Conservation (phyloP, 2,113 vertebrate species). For the Urocynchramus pylzowi region DNA sequence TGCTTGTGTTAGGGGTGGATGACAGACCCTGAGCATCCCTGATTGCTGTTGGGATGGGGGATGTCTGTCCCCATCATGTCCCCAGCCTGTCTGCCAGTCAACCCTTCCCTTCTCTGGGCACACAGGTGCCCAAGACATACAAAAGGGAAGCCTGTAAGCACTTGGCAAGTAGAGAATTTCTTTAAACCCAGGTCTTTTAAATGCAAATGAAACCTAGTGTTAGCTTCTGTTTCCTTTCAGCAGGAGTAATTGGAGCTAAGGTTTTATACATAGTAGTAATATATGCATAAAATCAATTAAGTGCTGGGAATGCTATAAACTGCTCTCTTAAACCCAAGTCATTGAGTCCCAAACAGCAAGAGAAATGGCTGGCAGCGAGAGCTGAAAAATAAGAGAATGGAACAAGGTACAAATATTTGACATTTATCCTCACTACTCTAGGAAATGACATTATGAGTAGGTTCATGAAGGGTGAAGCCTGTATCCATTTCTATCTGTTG, state of each 20-base stretch:
- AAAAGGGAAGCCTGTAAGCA: neutral
- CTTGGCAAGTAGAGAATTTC: neutral
- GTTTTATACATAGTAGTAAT: neutral
- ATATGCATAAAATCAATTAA: neutral
- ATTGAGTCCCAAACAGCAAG: neutral
- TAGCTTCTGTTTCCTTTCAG: neutral
- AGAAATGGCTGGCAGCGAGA: neutral
- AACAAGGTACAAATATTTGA: neutral
- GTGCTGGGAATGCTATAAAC: neutral
- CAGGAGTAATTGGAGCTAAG: slow-evolving; percentile 6
- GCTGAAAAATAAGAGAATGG: neutral
- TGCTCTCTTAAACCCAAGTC: neutral
- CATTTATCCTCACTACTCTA: neutral
- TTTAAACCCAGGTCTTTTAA: slow-evolving; percentile 1
- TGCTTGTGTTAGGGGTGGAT: neutral
- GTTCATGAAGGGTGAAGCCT: neutral
- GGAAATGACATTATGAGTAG: neutral
- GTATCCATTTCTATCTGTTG: neutral
- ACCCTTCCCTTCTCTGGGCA: neutral
- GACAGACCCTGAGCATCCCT: neutral
- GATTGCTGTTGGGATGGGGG: neutral
- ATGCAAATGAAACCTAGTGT: slow-evolving; percentile 20
- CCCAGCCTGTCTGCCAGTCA: neutral
- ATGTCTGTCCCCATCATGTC: neutral
- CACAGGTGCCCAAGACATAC: neutral